A percentile compares a stretch with the other conserved stretches of the same genome.
phyloP scores from a whole-genome alignment of 2,113 vertebrate species.

The Corvus hawaiiensis region DNA sequence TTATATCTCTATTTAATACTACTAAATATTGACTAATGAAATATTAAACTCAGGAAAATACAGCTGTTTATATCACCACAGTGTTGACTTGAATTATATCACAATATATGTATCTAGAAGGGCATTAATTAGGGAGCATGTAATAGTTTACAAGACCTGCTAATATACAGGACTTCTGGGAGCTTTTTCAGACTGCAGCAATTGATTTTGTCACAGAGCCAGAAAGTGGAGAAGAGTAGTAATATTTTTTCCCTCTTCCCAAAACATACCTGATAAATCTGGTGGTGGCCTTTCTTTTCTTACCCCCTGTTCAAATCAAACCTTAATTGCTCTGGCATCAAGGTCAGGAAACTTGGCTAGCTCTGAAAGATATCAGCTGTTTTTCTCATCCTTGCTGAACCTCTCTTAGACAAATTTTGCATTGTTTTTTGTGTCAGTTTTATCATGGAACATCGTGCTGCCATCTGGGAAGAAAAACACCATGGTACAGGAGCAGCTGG shows the following conservation, averaged over 20 bases:
- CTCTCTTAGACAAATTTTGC: slow-evolving; percentile 79
- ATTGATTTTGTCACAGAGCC: slow-evolving; percentile 59
- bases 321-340: slow-evolving; percentile 75
- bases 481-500: slow-evolving; percentile 76
- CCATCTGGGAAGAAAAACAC: slow-evolving; percentile 81
- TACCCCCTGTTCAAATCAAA: slow-evolving; percentile 66
- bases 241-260: slow-evolving; percentile 5
- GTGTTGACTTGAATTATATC: slow-evolving; percentile 46
- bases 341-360: slow-evolving; percentile 72
- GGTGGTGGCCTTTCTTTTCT: slow-evolving; percentile 15
- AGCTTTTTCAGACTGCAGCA: slow-evolving; percentile 39
- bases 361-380: slow-evolving; percentile 76
- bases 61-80: slow-evolving; percentile 10
- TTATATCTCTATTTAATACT: neutral
- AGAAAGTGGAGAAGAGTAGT: neutral
- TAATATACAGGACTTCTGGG: slow-evolving; percentile 56
- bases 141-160: slow-evolving; percentile 22
- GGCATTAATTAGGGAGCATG: slow-evolving; percentile 57
- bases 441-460: slow-evolving; percentile 76
- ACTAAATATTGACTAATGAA: neutral
- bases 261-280: slow-evolving; percentile 70
- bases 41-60: neutral
- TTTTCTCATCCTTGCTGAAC: slow-evolving; percentile 77
- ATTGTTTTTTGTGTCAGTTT: slow-evolving; percentile 80
- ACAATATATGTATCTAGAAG: slow-evolving; percentile 31